Base-by-base conservation (phyloP, 2,888 invertebrate genomes). In the Antitype chi region DNA sequence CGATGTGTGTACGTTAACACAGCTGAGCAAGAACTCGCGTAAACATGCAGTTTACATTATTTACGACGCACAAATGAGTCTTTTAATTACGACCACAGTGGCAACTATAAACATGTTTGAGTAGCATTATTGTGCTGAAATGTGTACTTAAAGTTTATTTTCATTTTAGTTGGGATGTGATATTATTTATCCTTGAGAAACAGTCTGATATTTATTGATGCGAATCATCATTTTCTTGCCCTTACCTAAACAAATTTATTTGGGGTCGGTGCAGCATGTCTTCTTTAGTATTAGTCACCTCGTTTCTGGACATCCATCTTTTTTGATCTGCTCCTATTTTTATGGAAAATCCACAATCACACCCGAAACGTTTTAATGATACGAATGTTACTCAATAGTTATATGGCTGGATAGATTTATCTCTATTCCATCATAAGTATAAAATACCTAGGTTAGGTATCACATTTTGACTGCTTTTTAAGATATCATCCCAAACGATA, bases 1-100 rank as follows among this genome's bases (percentile, higher is more conserved):
- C 9, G 32, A 32, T 57, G 25, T 38, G 55, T 52, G 57, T n/a
- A 55, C 25, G 38, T 60, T 53, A 32, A 57, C 69, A 67, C 32
- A 20, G n/a, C 15, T 60, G 59, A 47, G 38, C 43, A 32, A 23
- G 15, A 53, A 60, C 59, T 17, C n/a, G 38, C n/a, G 70, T 73
- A 73, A 70, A 74, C 57, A 67, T 74, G 70, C n/a, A 74, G 28
- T 74, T 32, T 11, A 55, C 47, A 74, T 59, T 62, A 70, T 78
- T 79, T 73, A 83, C 52, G 79, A 77, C 25, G 57, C 15, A 76
- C 70, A 71, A 77, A 68, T 82, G 63, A 71, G 59, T 72, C 53
- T 64, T 38, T 73, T 81, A 78, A 70, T 78, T 74, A 71, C 52
- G 47, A 57, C 57, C 59, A 70, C 66, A 64, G 59, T 60, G 55